phyloP scores from a whole-genome alignment of 2,797 vertebrate species.

The Hypotaenidia okinawae region DNA sequence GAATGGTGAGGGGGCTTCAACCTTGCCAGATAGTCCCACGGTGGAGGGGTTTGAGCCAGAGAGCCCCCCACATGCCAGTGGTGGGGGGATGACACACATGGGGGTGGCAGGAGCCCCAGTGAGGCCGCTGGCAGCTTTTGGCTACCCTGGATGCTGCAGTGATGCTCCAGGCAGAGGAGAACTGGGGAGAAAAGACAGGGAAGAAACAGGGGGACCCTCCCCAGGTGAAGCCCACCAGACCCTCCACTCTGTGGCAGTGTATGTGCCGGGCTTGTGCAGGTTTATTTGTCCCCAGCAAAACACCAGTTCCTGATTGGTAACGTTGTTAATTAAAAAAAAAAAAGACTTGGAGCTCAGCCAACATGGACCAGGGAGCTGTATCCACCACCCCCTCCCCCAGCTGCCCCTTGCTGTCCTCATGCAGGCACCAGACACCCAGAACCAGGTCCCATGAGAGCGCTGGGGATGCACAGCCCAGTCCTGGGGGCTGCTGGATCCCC shows the following conservation, averaged over 20 bases:
- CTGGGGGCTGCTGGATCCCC: background rate
- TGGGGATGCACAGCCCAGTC: background rate
- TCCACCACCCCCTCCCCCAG: no score
- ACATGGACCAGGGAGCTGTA: background rate
- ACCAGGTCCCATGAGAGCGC: fast-evolving
- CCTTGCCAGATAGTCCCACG: background rate
- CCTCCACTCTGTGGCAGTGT: background rate
- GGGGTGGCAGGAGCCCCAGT: background rate
- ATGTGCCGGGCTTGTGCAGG: background rate
- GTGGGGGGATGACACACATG: fast-evolving
- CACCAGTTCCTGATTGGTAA: background rate
- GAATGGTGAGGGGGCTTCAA: background rate
- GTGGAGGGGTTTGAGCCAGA: background rate
- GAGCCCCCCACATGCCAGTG: background rate
- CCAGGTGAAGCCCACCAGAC: background rate
- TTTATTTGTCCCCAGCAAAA: background rate
- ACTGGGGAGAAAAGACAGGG: background rate
- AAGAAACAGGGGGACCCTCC: background rate
- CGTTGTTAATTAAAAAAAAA: background rate
- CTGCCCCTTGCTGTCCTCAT: background rate
- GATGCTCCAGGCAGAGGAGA: background rate
- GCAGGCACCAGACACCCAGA: background rate
- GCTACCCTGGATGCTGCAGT: fast-evolving
- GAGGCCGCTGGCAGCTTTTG: background rate
- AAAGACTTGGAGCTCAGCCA: background rate